Base-by-base conservation (phyloP, 2,888 invertebrate species). In the Platerodrilus igneus region DNA sequence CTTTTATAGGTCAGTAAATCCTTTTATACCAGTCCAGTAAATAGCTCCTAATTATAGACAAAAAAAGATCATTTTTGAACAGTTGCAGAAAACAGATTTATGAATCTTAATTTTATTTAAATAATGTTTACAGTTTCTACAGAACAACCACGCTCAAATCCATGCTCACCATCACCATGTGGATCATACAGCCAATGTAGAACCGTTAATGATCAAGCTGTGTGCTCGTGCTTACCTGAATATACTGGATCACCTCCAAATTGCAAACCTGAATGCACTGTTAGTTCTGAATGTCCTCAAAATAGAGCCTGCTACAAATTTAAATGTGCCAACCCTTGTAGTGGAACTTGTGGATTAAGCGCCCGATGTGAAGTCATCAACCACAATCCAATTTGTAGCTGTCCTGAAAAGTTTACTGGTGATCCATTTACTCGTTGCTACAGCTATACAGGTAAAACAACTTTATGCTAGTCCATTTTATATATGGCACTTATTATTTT, bases 141-240 rank as follows among this genome's bases (percentile, higher is more conserved):
- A 2, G 60, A 64, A 47, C 56, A 60, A 13, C 58, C 66, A 7
- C 43, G 54, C 13, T 8, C n/a, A 20, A 30, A 81, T 56, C 86
- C 86, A 2, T 89, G 89, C 58, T 67, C 72, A 47, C 86, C 86
- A 31, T 81, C 83, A 2, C 87, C 87, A 0, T 89, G 89, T 59
- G 88, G 89, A 22, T 78, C 85, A 4, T 85, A 86, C 58, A 86
- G 87, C 45, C 72, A 79, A 50, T 88, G 88, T 57, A 77, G 79
- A 55, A 80, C 79, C 60, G 62, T 76, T 13, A 82, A 83, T 53
- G 75, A 74, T 13, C 80, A 82, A 68, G 79, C 78, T 1, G 75
- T 81, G n/a, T 86, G 86, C 59, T 80, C 80, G 23, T 86, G 86
- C 56, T 63, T 78, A 44, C 72, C 74, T 25, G 73, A 76, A 48